Percentiles rank a stretch among this genome's conserved stretches.
Conservation (phyloP, 2,797 vertebrate genomes). For the Parambassis ranga region DNA sequence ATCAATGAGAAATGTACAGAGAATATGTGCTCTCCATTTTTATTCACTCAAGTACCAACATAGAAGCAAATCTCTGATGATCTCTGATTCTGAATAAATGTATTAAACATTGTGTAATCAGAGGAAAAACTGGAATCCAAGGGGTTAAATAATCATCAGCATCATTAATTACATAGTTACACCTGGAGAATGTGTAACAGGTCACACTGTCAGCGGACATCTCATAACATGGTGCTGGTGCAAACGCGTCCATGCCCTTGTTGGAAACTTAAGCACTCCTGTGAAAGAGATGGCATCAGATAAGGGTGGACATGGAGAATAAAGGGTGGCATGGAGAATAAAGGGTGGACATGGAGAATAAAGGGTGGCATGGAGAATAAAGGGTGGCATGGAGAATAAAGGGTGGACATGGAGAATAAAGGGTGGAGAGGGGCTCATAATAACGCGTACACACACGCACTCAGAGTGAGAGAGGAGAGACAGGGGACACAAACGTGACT, state of each 20-base stretch:
- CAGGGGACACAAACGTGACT: conserved; percentile 79
- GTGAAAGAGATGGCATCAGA: background rate
- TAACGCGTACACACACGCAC: background rate
- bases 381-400: background rate
- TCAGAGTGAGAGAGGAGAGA: conserved; percentile 35
- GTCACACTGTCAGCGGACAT: conserved; percentile 4
- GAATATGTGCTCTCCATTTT: too few species aligned
- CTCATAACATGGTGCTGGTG: background rate
- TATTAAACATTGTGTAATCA: too few species aligned
- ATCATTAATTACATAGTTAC: too few species aligned
- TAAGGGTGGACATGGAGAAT: too few species aligned
- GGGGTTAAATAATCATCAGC: too few species aligned
- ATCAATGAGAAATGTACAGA: too few species aligned
- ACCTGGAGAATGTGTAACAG: background rate
- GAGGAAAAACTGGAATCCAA: too few species aligned
- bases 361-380: too few species aligned
- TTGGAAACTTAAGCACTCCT: conserved; percentile 32
- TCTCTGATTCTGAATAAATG: too few species aligned
- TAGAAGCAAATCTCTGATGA: too few species aligned
- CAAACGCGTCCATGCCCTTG: background rate
- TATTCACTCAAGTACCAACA: too few species aligned
- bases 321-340: background rate
- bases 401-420: background rate
- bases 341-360: background rate
- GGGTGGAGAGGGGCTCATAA: conserved; percentile 16